phyloP scores from a whole-genome alignment of 2,888 invertebrate genomes.

The Drosophila robusta region DNA sequence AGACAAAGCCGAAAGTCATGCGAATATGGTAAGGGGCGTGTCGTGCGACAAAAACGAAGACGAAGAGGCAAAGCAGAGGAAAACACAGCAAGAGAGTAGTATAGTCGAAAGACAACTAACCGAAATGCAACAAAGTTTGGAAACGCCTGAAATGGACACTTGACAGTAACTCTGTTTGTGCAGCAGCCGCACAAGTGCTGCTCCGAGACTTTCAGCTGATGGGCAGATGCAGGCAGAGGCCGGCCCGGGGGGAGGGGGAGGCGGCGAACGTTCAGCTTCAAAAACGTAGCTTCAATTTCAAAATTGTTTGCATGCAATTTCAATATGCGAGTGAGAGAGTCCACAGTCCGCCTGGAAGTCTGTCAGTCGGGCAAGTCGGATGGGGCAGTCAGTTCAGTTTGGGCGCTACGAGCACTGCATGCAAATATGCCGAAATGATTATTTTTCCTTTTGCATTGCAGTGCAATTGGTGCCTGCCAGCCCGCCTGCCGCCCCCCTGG shows the following conservation, averaged over 20 bases:
- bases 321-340: slow-evolving; percentile 66
- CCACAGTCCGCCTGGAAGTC: slow-evolving; percentile 37
- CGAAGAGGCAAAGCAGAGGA: slow-evolving; percentile 8
- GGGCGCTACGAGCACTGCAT: slow-evolving; percentile 62
- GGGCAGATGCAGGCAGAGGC: neutral
- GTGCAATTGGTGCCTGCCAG: slow-evolving; percentile 42
- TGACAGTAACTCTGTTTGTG: slow-evolving; percentile 75
- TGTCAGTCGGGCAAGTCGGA: slow-evolving; percentile 5
- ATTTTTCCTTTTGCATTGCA: slow-evolving; percentile 65
- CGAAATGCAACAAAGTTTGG: slow-evolving; percentile 69
- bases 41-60: slow-evolving; percentile 7
- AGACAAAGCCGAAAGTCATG: slow-evolving; percentile 68
- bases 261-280: slow-evolving; percentile 26
- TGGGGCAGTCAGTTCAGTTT: slow-evolving; percentile 8
- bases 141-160: slow-evolving; percentile 76
- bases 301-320: slow-evolving; percentile 80
- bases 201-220: slow-evolving; percentile 32
- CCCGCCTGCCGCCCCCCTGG: slow-evolving; percentile 21
- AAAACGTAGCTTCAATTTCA: slow-evolving; percentile 79
- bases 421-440: slow-evolving; percentile 80
- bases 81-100: slow-evolving; percentile 11
- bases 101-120: slow-evolving; percentile 46
- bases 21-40: slow-evolving; percentile 49
- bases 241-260: neutral
- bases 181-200: slow-evolving; percentile 65